Percentiles rank a stretch among this genome's conserved stretches.
Evolutionary conservation across 2,113 vertebrate genomes (phyloP).

Genomic region (Anseranas semipalmata): DNA sequence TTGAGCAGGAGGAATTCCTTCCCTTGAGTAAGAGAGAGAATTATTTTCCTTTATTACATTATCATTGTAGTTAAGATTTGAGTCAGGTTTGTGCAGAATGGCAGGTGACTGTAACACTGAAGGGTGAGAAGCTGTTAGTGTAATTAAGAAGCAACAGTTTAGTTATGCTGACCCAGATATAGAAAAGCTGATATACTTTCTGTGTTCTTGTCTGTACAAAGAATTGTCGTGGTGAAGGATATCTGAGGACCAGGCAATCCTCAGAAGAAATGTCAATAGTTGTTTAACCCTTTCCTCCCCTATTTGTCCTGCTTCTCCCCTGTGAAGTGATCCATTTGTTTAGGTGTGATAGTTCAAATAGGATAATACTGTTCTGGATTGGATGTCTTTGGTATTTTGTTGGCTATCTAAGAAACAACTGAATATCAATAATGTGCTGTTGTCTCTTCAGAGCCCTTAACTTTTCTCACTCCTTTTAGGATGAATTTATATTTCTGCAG

Average conservation of each 20-base stretch:
- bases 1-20: not conserved
- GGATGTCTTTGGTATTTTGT: not conserved
- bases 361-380: not conserved
- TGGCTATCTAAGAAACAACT: not conserved
- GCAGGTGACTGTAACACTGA: not conserved
- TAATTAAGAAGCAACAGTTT: not conserved
- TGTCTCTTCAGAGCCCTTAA: not conserved
- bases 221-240: not conserved
- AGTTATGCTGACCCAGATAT: not conserved
- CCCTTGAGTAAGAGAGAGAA: not conserved
- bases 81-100: not conserved
- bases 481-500: not conserved
- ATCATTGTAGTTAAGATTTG: not conserved
- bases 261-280: not conserved
- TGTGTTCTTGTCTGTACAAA: not conserved
- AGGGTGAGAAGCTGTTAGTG: not conserved
- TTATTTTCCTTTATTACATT: not conserved
- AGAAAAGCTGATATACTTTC: not conserved
- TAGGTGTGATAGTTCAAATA: fast-evolving
- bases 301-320: not conserved
- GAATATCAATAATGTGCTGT: not conserved
- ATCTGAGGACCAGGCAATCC: not conserved
- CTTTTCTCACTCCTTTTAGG: not conserved
- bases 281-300: not conserved
- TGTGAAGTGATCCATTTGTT: not conserved